phyloP scores from a whole-genome alignment of 2,113 vertebrate genomes.

The Corythoichthys intestinalis region DNA sequence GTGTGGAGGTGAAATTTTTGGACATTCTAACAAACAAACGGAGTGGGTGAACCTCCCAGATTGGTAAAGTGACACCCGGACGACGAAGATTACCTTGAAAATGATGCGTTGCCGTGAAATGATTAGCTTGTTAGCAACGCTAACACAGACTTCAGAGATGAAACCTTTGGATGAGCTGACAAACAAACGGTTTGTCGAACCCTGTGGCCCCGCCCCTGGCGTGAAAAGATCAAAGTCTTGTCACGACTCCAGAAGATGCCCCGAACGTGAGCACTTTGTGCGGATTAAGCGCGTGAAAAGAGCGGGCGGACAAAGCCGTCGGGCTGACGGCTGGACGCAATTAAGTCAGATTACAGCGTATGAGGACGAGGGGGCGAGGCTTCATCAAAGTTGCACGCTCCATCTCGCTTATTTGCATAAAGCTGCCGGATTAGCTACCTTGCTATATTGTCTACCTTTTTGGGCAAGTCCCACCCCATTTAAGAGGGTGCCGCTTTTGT shows the following conservation, averaged over 20 bases:
- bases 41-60: neutral
- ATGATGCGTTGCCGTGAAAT: too few relatives aligned
- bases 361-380: constrained; percentile 44
- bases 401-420: constrained; percentile 78
- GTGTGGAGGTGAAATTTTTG: neutral
- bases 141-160: too few relatives aligned
- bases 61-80: too few relatives aligned
- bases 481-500: too few relatives aligned
- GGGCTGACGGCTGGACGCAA: constrained; percentile 58
- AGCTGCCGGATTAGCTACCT: constrained; percentile 77
- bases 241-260: constrained; percentile 62
- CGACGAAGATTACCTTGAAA: too few relatives aligned
- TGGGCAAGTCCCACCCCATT: neutral
- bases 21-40: neutral
- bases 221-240: constrained; percentile 66
- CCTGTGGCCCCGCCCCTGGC: constrained; percentile 17
- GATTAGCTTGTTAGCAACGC: too few relatives aligned
- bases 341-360: constrained; percentile 76
- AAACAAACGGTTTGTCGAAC: neutral
- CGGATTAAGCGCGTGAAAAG: constrained; percentile 72
- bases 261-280: constrained; percentile 24
- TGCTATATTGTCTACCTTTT: constrained; percentile 58
- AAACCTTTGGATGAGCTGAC: too few relatives aligned
- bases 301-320: constrained; percentile 69
- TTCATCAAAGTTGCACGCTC: constrained; percentile 71